phyloP scores from a whole-genome alignment of 2,888 invertebrate genomes.

The Prenolepis imparis region DNA sequence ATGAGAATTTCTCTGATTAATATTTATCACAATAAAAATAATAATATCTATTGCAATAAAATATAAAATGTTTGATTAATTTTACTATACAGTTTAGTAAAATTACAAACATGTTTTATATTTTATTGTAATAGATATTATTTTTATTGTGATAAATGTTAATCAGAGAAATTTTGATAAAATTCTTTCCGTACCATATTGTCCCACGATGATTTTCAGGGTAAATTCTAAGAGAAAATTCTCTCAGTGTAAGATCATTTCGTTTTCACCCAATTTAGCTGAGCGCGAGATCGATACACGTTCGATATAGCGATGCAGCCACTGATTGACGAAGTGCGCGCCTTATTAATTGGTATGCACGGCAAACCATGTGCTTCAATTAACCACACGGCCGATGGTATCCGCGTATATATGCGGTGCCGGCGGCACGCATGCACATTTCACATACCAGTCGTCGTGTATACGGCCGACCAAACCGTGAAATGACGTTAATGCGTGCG shows the following conservation, averaged over 20 bases:
- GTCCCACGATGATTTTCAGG: no score
- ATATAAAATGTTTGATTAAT: no score
- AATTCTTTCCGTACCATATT: no score
- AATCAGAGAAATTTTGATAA: no score
- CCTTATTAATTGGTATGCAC: constrained; percentile 67
- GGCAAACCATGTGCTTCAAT: constrained; percentile 62
- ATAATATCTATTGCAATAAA: no score
- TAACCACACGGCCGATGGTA: constrained; percentile 52
- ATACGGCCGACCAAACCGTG: constrained; percentile 36
- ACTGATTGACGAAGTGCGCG: constrained; percentile 55
- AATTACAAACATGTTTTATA: no score
- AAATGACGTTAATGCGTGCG: constrained; percentile 39
- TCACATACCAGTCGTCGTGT: constrained; percentile 23
- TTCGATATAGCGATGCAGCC: constrained; percentile 55
- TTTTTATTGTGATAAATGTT: no score
- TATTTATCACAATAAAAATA: no score
- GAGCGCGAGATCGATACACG: constrained; percentile 46
- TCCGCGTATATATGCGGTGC: constrained; percentile 25
- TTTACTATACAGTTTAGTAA: no score
- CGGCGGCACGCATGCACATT: constrained; percentile 30
- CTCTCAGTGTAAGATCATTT: constrained; percentile 37
- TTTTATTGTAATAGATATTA: no score
- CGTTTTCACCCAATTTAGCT: constrained; percentile 39
- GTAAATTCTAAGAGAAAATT: no score
- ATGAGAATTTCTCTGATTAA: no score